A percentile compares a stretch with the other conserved stretches of the same genome.
Conservation (phyloP, 2,113 vertebrate species). For the Ophiodon elongatus region DNA sequence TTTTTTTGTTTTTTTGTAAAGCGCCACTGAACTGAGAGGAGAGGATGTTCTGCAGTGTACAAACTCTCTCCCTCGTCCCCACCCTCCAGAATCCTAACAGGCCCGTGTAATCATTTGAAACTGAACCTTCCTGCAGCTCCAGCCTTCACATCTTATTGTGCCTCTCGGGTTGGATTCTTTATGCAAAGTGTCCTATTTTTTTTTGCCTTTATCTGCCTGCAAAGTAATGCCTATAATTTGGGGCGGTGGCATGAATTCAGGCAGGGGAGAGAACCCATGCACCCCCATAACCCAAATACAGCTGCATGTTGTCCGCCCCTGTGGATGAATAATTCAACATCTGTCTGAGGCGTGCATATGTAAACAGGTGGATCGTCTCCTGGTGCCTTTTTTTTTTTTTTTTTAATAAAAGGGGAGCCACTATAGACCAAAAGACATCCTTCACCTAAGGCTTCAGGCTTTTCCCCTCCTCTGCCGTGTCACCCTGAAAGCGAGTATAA, state of each 20-base stretch:
- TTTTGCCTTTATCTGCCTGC: slow-evolving; percentile 63
- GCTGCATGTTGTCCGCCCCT: slow-evolving; percentile 76
- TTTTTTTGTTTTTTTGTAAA: not conserved
- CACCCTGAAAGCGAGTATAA: slow-evolving; percentile 48
- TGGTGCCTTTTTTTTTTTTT: slow-evolving; percentile 49
- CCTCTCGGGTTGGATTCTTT: slow-evolving; percentile 58
- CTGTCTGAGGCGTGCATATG: slow-evolving; percentile 80
- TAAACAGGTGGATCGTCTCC: slow-evolving; percentile 76
- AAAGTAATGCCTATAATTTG: slow-evolving; percentile 74
- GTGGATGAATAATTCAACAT: slow-evolving; percentile 82
- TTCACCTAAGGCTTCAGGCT: slow-evolving; percentile 44
- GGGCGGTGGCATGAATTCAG: slow-evolving; percentile 58
- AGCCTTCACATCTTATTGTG: slow-evolving; percentile 48
- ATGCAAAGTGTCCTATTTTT: slow-evolving; percentile 79
- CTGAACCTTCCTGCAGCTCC: slow-evolving; percentile 38
- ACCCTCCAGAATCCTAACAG: not conserved
- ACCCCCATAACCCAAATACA: slow-evolving; percentile 82
- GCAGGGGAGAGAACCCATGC: slow-evolving; percentile 53
- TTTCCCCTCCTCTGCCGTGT: slow-evolving; percentile 27
- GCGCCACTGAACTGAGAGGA: not conserved
- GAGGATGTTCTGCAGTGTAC: not conserved
- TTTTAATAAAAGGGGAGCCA: slow-evolving; percentile 50
- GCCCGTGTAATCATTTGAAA: slow-evolving; percentile 22
- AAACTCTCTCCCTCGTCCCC: not conserved
- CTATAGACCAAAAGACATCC: slow-evolving; percentile 53